phyloP scores from a whole-genome alignment of 2,888 invertebrate genomes.

The Podabrus alpinus region DNA sequence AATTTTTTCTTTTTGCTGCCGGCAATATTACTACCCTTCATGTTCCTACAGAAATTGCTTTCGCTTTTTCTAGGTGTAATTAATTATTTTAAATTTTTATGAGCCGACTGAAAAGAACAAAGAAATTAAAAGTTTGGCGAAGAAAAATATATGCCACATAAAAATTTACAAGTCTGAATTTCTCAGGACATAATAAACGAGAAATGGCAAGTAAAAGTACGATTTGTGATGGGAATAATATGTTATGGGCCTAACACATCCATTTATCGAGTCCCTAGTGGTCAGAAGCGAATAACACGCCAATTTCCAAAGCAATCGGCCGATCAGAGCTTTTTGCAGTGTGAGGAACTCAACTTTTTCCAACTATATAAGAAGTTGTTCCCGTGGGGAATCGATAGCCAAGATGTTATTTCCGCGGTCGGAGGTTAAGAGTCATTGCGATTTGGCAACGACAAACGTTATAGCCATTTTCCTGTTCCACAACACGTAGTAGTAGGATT shows the following conservation, averaged over 20 bases:
- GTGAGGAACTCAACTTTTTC: constrained; percentile 42
- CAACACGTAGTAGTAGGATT: constrained; percentile 28
- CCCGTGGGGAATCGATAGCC: constrained; percentile 51
- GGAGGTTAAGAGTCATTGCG: constrained; percentile 50
- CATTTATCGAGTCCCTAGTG: constrained; percentile 44
- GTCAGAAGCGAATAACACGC: constrained; percentile 52
- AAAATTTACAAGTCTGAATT: constrained; percentile 22
- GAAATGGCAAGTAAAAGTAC: constrained; percentile 28
- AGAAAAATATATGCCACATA: constrained; percentile 6
- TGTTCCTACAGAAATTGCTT: constrained; percentile 14
- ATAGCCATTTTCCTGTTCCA: constrained; percentile 36
- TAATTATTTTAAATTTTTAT: background rate
- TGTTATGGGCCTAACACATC: constrained; percentile 33
- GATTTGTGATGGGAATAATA: constrained; percentile 33
- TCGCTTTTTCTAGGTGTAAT: background rate
- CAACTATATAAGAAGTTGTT: constrained; percentile 51
- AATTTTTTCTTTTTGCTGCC: background rate
- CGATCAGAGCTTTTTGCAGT: constrained; percentile 50
- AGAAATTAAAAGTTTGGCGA: background rate
- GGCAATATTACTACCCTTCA: background rate
- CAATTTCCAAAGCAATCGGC: constrained; percentile 53
- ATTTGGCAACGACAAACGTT: constrained; percentile 43
- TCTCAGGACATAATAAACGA: constrained; percentile 26
- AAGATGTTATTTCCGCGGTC: constrained; percentile 46
- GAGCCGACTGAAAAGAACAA: background rate